A percentile compares a stretch with the other conserved stretches of the same genome.
These are phyloP conservation scores for Mallotus villosus DNA, from an alignment of 2,797 vertebrate genomes.

Conservation along the genomic window DNA sequence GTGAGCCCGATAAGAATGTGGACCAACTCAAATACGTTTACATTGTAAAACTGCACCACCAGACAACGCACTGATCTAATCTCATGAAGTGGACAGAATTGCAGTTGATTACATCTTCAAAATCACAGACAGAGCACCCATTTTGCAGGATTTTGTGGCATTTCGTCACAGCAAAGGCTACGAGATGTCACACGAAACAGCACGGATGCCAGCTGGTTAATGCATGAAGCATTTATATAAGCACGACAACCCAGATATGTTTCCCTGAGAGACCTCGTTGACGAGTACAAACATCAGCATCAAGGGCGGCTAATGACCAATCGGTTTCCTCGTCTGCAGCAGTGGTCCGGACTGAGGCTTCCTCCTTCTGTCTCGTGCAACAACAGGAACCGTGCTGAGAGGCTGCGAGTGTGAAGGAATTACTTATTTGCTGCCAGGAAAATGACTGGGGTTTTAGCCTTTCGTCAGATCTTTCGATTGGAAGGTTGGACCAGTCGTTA, in stretches of 20 bases:
- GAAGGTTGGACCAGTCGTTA: slow-evolving; percentile 21
- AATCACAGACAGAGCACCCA: too few relatives aligned
- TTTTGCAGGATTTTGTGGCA: background rate
- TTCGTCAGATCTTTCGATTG: slow-evolving; percentile 22
- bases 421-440: slow-evolving; percentile 48
- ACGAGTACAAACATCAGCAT: background rate
- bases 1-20: slow-evolving; percentile 10
- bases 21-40: background rate
- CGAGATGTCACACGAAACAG: too few relatives aligned
- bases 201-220: too few relatives aligned
- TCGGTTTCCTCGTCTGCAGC: slow-evolving; percentile 2
- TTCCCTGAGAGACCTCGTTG: background rate
- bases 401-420: slow-evolving; percentile 7
- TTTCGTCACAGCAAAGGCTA: background rate
- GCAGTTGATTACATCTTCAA: too few relatives aligned
- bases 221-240: background rate
- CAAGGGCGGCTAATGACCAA: background rate
- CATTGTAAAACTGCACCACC: background rate
- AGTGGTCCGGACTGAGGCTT: slow-evolving; percentile 18
- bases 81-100: background rate
- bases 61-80: slow-evolving; percentile 9
- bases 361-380: slow-evolving; percentile 10
- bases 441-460: slow-evolving; percentile 46
- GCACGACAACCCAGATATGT: background rate
- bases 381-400: slow-evolving; percentile 19